Base-by-base conservation (phyloP, 2,888 invertebrate genomes). In the Pelosia muscerda region DNA sequence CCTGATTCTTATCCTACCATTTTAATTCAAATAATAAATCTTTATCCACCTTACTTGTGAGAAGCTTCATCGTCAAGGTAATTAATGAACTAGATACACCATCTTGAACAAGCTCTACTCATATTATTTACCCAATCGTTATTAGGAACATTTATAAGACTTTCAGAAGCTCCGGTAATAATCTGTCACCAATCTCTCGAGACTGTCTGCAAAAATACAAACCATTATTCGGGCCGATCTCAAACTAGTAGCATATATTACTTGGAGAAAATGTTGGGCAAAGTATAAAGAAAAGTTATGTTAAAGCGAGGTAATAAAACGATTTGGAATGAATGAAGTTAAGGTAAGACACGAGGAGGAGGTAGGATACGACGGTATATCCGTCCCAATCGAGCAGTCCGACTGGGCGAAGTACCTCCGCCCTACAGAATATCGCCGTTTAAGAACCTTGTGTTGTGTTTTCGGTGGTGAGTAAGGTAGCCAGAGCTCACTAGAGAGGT, bases 121-220 rank as follows among this genome's bases (percentile, higher is more conserved):
- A 59, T 25, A 66, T 56, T 49, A 31, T n/a, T 55, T 65, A 70
- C 66, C 66, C 66, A 63, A 65, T 74, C 31, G 38, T 72, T 67
- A 67, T 55, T 69, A 61, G 56, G 38, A 57, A 65, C 63, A 75
- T 69, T 61, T 54, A n/a, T 56, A n/a, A 66, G 61, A 66, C 56
- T 55, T 60, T 70, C 63, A 55, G 65, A 23, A 72, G 75, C 62
- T 66, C 63, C 26, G 23, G 2, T 67, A 68, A 68, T 78, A 75
- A 68, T 78, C 66, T 65, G 42, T 75, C 63, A 68, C 23, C 55
- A 60, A 66, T 63, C 56, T 63, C 28, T 42, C 60, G 63, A 22
- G 34, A 68, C 22, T 62, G 54, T 19, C 63, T 63, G n/a, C n/a
- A n/a, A n/a, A n/a, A n/a, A n/a, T n/a, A 34, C 62, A 62, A 58